A percentile compares a stretch with the other conserved stretches of the same genome.
phyloP scores from a whole-genome alignment of 2,888 invertebrate genomes.

The Thereva unica region DNA sequence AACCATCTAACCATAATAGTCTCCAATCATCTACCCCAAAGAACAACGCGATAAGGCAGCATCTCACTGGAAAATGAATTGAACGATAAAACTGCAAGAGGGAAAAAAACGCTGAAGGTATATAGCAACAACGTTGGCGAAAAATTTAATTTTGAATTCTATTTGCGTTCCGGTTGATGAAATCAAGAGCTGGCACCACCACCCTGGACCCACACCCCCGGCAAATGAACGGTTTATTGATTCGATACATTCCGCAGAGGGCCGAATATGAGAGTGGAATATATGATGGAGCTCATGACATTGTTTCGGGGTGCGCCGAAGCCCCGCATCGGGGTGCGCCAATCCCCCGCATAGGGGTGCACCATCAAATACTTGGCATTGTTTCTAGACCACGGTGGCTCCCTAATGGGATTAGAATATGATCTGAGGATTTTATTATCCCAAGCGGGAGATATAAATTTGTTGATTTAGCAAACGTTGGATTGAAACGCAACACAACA shows the following conservation, averaged over 20 bases:
- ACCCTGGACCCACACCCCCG: not conserved
- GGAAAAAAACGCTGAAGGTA: conserved; percentile 3
- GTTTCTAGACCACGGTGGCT: conserved; percentile 11
- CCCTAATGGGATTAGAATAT: conserved; percentile 29
- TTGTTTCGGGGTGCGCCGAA: not conserved
- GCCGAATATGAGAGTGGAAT: conserved; percentile 28
- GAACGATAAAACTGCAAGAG: conserved; percentile 12
- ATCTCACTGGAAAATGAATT: conserved; percentile 13
- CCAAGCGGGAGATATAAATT: conserved; percentile 16
- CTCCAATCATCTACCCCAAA: conserved; percentile 12
- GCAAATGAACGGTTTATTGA: conserved; percentile 27
- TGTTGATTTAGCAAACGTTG: conserved; percentile 22
- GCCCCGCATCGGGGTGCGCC: not conserved
- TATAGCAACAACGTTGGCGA: not conserved
- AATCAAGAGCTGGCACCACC: conserved; percentile 18
- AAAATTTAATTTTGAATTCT: conserved; percentile 33
- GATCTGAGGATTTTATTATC: conserved; percentile 26
- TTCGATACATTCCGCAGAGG: conserved; percentile 21
- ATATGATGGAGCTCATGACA: conserved; percentile 18
- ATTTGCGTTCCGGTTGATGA: conserved; percentile 33
- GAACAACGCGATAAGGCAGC: conserved; percentile 8
- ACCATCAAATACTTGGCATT: not conserved
- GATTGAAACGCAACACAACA: conserved; percentile 13
- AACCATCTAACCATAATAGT: not conserved
- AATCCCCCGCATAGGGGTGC: not conserved